Conservation (phyloP, 2,113 vertebrate genomes). For the Pluvianellus socialis region DNA sequence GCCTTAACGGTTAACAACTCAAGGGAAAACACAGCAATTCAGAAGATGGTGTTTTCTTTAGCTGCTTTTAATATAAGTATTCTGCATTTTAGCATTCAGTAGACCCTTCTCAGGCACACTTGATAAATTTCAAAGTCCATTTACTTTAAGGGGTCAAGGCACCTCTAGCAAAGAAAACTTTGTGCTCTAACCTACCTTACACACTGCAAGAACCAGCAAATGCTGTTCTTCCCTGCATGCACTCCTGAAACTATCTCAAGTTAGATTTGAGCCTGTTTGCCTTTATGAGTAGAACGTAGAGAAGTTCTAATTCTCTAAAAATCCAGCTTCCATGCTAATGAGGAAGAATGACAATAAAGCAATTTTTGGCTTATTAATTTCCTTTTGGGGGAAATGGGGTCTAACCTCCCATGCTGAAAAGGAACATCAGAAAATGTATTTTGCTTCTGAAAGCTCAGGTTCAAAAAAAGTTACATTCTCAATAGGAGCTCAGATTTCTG, state of each 20-base stretch:
- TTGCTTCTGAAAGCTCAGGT: neutral
- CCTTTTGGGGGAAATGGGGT: too few species aligned
- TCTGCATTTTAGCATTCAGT: neutral
- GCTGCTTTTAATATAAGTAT: neutral
- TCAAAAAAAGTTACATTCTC: neutral
- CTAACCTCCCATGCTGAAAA: neutral
- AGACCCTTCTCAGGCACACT: neutral
- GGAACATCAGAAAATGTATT: neutral
- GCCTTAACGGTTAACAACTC: neutral
- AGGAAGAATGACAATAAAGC: neutral
- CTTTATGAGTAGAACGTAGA: neutral
- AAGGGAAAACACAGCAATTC: neutral
- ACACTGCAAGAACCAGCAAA: neutral
- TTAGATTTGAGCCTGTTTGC: neutral
- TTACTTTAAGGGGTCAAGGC: neutral
- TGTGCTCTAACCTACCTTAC: neutral
- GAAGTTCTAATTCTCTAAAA: neutral
- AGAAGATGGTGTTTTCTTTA: neutral
- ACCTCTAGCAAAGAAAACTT: neutral
- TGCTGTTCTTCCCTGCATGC: neutral
- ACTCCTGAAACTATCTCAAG: neutral
- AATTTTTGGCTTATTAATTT: neutral
- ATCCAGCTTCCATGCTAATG: neutral
- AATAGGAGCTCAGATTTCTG: neutral
- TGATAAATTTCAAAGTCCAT: neutral